Evolutionary conservation across 1,140 invertebrate genomes (phyloP).

Genomic region (Drosophila nebulosa): DNA sequence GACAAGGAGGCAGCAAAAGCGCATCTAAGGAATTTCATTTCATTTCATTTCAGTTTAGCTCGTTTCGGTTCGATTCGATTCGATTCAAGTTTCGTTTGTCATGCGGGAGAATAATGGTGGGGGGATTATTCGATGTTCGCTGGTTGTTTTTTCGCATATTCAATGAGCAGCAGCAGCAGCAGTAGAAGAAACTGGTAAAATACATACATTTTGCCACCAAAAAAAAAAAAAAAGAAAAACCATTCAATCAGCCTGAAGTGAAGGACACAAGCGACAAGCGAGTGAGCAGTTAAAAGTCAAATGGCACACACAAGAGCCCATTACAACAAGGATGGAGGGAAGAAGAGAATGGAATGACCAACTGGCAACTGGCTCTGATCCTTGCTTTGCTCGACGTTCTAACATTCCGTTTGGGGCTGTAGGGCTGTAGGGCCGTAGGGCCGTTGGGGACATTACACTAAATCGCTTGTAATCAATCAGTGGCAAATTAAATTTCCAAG

Average conservation of each 20-base stretch:
- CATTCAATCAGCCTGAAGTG: constrained; percentile 58
- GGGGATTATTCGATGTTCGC: not conserved
- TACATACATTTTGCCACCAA: constrained; percentile 36
- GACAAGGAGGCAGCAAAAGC: constrained; percentile 20
- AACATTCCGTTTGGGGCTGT: not conserved
- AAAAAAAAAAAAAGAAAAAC: constrained; percentile 32
- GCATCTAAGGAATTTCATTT: constrained; percentile 55
- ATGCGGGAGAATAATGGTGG: not conserved
- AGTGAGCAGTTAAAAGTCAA: constrained; percentile 60
- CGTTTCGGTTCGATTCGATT: no score
- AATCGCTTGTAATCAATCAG: constrained; percentile 77
- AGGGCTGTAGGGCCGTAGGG: no score
- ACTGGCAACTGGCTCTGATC: constrained; percentile 9
- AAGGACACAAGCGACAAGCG: constrained; percentile 1
- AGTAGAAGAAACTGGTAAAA: constrained; percentile 39
- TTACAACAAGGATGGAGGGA: constrained; percentile 29
- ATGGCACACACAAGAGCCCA: constrained; percentile 44
- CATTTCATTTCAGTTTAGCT: constrained; percentile 6
- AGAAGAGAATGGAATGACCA: constrained; percentile 10
- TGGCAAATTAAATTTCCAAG: constrained; percentile 75
- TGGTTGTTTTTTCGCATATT: constrained; percentile 36
- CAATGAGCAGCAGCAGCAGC: constrained; percentile 44
- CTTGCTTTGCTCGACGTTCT: not conserved
- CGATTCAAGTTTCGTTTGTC: not conserved
- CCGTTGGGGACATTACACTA: constrained; percentile 61